Percentiles rank a stretch among this genome's conserved stretches.
Conservation (phyloP, 2,888 invertebrate genomes). For the Limnephilus auricula region DNA sequence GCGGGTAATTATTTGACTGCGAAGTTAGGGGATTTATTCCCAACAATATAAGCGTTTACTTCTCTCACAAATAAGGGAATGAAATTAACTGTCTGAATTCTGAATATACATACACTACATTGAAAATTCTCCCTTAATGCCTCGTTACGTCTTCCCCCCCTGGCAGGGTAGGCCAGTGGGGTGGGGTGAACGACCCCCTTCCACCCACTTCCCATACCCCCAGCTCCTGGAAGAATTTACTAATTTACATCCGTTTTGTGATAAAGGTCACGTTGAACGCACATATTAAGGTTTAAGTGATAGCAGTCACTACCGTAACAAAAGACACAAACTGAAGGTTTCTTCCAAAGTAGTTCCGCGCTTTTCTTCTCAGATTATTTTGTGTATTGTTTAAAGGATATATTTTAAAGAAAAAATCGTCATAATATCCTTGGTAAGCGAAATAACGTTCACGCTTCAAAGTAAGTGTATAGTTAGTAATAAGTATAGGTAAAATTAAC, state of each 20-base stretch:
- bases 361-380: no score
- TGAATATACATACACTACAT: constrained; percentile 25
- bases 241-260: constrained; percentile 44
- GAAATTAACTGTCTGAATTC: constrained; percentile 35
- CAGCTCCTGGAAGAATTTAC: not conserved
- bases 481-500: no score
- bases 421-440: no score
- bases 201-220: not conserved
- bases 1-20: constrained; percentile 22
- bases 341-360: not conserved
- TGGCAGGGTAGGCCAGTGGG: not conserved
- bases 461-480: no score
- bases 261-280: constrained; percentile 22
- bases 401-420: no score
- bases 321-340: not conserved
- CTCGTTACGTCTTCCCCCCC: constrained; percentile 10
- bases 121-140: constrained; percentile 27
- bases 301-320: not conserved
- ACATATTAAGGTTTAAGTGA: constrained; percentile 24
- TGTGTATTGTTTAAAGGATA: no score
- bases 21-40: not conserved
- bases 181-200: not conserved
- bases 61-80: constrained; percentile 27
- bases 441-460: no score
- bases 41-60: constrained; percentile 12